Conservation (phyloP, 2,797 vertebrate genomes). For the Anabas testudineus region DNA sequence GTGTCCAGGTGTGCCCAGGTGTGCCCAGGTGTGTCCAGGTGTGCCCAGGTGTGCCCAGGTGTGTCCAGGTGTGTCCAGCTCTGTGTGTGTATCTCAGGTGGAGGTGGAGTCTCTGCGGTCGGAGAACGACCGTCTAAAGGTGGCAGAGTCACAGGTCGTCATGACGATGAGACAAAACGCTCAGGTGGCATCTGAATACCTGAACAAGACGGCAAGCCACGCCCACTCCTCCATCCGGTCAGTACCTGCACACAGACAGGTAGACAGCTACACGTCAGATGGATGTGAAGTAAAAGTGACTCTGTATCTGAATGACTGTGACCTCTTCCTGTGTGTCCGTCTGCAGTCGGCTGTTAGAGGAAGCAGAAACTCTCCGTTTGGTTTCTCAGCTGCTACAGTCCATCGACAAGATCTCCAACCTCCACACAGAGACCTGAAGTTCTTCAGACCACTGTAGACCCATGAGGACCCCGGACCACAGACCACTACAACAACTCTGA, state of each 20-base stretch:
- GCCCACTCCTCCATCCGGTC: constrained; percentile 88
- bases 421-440: constrained; percentile 49
- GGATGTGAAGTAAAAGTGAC: too few species aligned
- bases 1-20: constrained; percentile 68
- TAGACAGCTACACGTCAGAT: too few species aligned
- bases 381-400: constrained; percentile 90
- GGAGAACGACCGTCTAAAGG: constrained; percentile 83
- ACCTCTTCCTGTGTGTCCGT: background rate
- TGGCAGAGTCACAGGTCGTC: constrained; percentile 81
- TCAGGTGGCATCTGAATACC: constrained; percentile 86
- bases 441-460: background rate
- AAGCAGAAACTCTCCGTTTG: constrained; percentile 82
- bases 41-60: too few species aligned
- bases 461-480: too few species aligned
- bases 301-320: background rate
- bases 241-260: constrained; percentile 48
- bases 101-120: constrained; percentile 65
- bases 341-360: constrained; percentile 84
- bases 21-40: background rate
- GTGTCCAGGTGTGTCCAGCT: background rate
- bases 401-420: constrained; percentile 85
- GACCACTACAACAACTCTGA: too few species aligned
- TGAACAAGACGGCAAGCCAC: constrained; percentile 80
- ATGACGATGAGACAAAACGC: constrained; percentile 86
- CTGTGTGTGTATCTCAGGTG: constrained; percentile 78